phyloP scores from a whole-genome alignment of 1,140 invertebrate genomes.

The Conus betulinus region DNA sequence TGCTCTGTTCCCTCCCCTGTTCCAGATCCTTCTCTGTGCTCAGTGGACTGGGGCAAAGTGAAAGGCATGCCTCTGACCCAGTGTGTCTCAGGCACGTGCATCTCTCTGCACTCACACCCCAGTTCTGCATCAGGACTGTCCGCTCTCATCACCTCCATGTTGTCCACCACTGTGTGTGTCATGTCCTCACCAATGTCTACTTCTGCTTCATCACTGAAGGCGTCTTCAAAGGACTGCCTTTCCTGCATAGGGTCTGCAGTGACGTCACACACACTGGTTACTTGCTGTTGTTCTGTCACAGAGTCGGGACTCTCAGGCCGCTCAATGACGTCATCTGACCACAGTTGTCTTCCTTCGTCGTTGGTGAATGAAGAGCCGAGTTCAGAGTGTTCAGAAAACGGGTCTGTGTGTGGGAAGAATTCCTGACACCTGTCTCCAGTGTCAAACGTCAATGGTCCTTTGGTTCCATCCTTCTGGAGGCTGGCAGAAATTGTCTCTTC shows the following conservation, averaged over 20 bases:
- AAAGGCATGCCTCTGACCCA: too few relatives aligned
- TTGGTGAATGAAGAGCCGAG: too few relatives aligned
- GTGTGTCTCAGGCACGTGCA: too few relatives aligned
- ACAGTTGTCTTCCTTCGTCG: neutral
- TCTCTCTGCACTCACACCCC: neutral
- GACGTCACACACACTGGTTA: neutral
- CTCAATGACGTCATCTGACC: neutral
- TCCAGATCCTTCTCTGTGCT: too few relatives aligned
- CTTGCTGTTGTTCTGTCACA: neutral
- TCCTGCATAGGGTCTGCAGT: neutral
- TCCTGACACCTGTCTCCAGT: too few relatives aligned
- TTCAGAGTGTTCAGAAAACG: neutral
- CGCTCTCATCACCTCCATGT: neutral
- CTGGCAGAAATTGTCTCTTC: too few relatives aligned
- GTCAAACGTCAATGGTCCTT: too few relatives aligned
- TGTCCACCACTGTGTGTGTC: neutral
- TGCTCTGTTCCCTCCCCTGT: too few relatives aligned
- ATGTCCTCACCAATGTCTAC: neutral
- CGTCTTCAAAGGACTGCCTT: neutral
- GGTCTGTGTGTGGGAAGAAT: too few relatives aligned
- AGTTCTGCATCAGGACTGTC: neutral
- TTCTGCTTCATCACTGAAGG: neutral
- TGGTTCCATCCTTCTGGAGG: too few relatives aligned
- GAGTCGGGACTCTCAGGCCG: slow-evolving; percentile 5
- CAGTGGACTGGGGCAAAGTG: too few relatives aligned